Percentiles rank a stretch among this genome's conserved stretches.
Conservation (phyloP, 2,797 vertebrate genomes). For the Adrianichthys oophorus region DNA sequence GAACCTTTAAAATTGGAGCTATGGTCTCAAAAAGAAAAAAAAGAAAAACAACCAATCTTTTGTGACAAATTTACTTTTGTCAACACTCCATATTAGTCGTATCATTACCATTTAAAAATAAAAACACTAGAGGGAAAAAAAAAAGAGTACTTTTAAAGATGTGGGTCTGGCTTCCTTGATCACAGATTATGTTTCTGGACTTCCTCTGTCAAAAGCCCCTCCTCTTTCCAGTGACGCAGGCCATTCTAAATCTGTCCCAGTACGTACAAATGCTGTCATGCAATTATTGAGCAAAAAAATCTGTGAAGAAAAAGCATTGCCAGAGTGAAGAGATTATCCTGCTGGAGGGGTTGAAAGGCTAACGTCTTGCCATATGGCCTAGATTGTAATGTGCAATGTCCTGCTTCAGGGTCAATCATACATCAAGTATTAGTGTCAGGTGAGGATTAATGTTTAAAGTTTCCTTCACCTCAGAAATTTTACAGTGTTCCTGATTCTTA, state of each 20-base stretch:
- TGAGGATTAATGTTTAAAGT: slow-evolving; percentile 82
- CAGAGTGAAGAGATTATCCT: slow-evolving; percentile 81
- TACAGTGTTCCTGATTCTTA: slow-evolving; percentile 48
- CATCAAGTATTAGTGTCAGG: slow-evolving; percentile 87
- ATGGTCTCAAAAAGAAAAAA: no score
- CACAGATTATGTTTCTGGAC: slow-evolving; percentile 65
- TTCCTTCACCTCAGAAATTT: slow-evolving; percentile 64
- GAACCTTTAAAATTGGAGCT: no score
- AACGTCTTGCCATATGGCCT: slow-evolving; percentile 80
- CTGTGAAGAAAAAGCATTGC: slow-evolving; percentile 80
- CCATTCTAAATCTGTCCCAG: slow-evolving; percentile 72
- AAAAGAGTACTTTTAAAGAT: slow-evolving; percentile 20
- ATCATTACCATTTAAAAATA: no score
- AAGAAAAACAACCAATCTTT: no score
- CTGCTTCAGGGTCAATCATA: slow-evolving; percentile 83
- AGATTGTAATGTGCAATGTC: slow-evolving; percentile 76
- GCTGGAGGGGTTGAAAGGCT: slow-evolving; percentile 76
- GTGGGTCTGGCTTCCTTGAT: slow-evolving; percentile 52
- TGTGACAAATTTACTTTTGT: no score
- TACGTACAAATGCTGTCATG: slow-evolving; percentile 80
- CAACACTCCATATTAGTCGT: no score
- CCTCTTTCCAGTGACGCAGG: slow-evolving; percentile 65
- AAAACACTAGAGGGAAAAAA: slow-evolving; percentile 4
- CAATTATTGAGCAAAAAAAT: slow-evolving; percentile 84
- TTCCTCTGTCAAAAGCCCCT: slow-evolving; percentile 54